A percentile compares a stretch with the other conserved stretches of the same genome.
phyloP scores from a whole-genome alignment of 2,888 invertebrate species.

The Pachycephus smyrnensis region DNA sequence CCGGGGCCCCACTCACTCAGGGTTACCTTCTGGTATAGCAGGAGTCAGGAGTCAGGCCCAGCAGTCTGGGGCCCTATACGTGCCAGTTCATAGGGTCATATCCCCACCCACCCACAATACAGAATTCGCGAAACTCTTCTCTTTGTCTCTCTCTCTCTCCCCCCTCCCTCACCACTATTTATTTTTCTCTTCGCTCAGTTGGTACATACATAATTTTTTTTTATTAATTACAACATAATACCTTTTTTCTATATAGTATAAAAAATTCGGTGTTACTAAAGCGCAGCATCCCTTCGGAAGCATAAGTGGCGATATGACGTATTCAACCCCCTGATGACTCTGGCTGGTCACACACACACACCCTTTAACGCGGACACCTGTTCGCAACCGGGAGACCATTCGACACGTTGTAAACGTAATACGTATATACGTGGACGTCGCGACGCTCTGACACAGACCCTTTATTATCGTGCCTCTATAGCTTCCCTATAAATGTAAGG shows the following conservation, averaged over 20 bases:
- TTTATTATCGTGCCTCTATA: background rate
- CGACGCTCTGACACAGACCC: background rate
- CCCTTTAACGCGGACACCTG: conserved; percentile 57
- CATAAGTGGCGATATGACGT: conserved; percentile 56
- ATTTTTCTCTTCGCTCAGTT: conserved; percentile 12
- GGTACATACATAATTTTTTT: conserved; percentile 17
- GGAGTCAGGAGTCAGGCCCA: conserved; percentile 60
- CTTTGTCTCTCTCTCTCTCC: conserved; percentile 15
- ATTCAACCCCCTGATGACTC: conserved; percentile 47
- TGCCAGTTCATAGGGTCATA: conserved; percentile 65
- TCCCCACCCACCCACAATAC: conserved; percentile 29
- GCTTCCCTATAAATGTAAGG: background rate
- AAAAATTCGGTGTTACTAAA: background rate
- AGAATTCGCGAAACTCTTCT: background rate
- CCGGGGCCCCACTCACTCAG: conserved; percentile 51
- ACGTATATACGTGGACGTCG: background rate
- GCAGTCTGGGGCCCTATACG: conserved; percentile 63
- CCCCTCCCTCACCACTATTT: conserved; percentile 24
- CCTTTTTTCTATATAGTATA: background rate
- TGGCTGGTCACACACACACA: conserved; percentile 3
- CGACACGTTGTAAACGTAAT: background rate
- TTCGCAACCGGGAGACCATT: conserved; percentile 32
- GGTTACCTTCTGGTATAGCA: conserved; percentile 58
- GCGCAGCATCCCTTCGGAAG: background rate
- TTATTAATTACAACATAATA: background rate